phyloP scores from a whole-genome alignment of 2,888 invertebrate species.

The Rambutsinella grinnellia region DNA sequence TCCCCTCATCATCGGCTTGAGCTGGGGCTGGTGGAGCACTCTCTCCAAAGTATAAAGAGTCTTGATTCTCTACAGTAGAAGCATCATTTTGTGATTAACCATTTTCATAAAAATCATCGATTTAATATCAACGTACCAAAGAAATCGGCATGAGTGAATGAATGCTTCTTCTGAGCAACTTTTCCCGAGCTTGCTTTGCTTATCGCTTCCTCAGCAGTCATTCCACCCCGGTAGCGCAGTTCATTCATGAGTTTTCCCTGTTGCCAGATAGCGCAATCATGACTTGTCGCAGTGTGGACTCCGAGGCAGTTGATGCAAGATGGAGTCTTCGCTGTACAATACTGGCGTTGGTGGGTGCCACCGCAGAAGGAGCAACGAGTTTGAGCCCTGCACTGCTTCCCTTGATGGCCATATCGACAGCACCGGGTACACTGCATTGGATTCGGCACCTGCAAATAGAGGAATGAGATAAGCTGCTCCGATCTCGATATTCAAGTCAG shows the following conservation, averaged over 20 bases:
- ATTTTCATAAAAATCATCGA: not conserved
- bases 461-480: not conserved
- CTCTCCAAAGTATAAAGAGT: constrained; percentile 44
- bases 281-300: constrained; percentile 50
- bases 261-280: constrained; percentile 57
- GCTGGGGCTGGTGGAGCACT: not conserved
- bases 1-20: constrained; percentile 27
- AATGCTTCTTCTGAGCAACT: constrained; percentile 52
- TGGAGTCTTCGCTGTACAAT: constrained; percentile 41
- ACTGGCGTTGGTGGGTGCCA: constrained; percentile 44
- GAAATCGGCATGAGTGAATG: constrained; percentile 43
- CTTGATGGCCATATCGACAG: constrained; percentile 59
- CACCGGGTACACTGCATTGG: constrained; percentile 61
- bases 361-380: constrained; percentile 50
- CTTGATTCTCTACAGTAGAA: constrained; percentile 49
- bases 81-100: not conserved
- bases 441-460: constrained; percentile 51
- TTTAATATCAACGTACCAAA: constrained; percentile 44
- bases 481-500: not conserved
- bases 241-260: constrained; percentile 61
- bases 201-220: constrained; percentile 55
- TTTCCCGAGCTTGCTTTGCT: constrained; percentile 53
- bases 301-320: constrained; percentile 57
- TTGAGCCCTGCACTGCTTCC: constrained; percentile 56
- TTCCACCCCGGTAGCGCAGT: constrained; percentile 56